Percentiles rank a stretch among this genome's conserved stretches.
phyloP scores from a whole-genome alignment of 2,888 invertebrate genomes.

The Amphipoea oculea region DNA sequence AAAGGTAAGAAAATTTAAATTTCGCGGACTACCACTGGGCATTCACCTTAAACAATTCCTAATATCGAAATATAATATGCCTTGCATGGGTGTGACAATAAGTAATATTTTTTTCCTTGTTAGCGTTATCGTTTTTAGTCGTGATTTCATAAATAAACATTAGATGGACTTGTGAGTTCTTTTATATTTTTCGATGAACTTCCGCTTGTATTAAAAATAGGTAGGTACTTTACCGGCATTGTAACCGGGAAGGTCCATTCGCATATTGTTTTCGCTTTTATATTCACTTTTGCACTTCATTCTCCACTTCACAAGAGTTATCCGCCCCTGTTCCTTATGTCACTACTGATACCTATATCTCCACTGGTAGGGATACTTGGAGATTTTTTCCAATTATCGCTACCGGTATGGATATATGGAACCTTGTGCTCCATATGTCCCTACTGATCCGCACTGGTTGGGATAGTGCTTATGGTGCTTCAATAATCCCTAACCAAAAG shows the following conservation, averaged over 20 bases:
- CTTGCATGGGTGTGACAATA: constrained; percentile 42
- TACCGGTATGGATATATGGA: too few relatives aligned
- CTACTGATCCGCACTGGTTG: too few relatives aligned
- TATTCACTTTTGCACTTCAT: not conserved
- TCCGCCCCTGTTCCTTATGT: not conserved
- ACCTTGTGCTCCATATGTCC: too few relatives aligned
- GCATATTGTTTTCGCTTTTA: not conserved
- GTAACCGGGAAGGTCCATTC: not conserved
- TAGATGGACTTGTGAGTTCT: constrained; percentile 23
- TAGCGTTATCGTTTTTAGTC: constrained; percentile 24
- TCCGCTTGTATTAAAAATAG: constrained; percentile 27
- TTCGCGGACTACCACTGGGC: too few relatives aligned
- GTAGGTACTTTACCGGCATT: constrained; percentile 4
- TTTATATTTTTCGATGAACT: constrained; percentile 30
- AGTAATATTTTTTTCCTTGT: constrained; percentile 50
- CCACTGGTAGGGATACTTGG: too few relatives aligned
- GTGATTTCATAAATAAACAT: constrained; percentile 52
- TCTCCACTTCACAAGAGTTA: not conserved
- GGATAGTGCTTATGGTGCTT: not conserved
- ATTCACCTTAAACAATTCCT: constrained; percentile 18
- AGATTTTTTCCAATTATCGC: too few relatives aligned
- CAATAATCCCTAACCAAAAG: not conserved
- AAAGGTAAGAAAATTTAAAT: too few relatives aligned
- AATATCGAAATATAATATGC: constrained; percentile 20
- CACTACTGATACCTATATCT: too few relatives aligned